Evolutionary conservation across 2,113 vertebrate species (phyloP).

Genomic region (Ammospiza nelsoni): DNA sequence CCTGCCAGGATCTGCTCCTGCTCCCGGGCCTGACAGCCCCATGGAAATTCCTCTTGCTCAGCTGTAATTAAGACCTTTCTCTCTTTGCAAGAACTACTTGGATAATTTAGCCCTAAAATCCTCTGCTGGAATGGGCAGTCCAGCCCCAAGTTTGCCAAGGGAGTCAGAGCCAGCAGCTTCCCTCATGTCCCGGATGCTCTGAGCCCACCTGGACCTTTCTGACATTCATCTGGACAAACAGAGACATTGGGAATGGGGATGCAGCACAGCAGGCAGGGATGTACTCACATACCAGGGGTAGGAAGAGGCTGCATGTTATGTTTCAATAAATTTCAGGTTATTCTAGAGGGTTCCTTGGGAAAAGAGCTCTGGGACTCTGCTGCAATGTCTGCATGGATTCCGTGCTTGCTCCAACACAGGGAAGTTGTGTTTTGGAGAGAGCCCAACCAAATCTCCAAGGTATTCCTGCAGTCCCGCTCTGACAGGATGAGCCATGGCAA

Average conservation of each 20-base stretch:
- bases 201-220: neutral
- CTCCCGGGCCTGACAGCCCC: neutral
- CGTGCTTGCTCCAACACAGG: neutral
- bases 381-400: neutral
- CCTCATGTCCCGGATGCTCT: accelerated
- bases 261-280: neutral
- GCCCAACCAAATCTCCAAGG: neutral
- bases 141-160: neutral
- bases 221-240: neutral
- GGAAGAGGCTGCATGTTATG: neutral
- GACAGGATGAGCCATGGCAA: conserved; percentile 39
- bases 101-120: neutral
- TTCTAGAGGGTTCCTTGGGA: neutral
- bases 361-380: neutral
- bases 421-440: neutral
- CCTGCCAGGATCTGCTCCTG: neutral
- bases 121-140: neutral
- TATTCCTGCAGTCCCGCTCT: neutral
- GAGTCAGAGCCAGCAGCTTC: neutral
- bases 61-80: neutral
- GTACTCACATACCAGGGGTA: neutral
- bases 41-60: neutral
- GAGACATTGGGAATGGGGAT: neutral
- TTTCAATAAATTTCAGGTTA: neutral
- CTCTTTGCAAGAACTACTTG: neutral